These are phyloP conservation scores for Anguilla megastoma DNA, from an alignment of 2,797 vertebrate genomes.

Conservation along the genomic window DNA sequence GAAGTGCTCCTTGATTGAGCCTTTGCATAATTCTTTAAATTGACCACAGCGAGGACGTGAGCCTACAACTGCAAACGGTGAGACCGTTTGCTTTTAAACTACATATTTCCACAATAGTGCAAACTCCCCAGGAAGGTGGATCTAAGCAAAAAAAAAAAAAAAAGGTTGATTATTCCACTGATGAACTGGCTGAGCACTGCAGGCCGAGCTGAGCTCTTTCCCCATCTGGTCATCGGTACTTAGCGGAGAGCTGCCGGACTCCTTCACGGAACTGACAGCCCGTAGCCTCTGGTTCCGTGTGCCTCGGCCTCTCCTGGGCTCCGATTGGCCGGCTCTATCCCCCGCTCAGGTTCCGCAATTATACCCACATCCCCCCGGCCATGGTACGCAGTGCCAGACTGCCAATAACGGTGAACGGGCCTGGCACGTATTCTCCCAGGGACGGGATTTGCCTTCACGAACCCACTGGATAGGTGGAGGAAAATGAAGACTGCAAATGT, in stretches of 20 bases:
- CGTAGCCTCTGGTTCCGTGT: neutral
- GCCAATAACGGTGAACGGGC: neutral
- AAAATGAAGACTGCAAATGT: neutral
- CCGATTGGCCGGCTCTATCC: neutral
- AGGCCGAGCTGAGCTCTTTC: neutral
- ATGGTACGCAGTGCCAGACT: neutral
- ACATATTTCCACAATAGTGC: neutral
- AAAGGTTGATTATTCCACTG: neutral
- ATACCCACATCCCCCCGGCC: neutral
- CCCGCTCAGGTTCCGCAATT: neutral
- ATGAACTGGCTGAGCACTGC: neutral
- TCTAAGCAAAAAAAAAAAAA: neutral
- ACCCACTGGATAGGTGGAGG: neutral
- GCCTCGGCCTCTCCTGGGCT: neutral
- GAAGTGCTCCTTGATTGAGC: neutral
- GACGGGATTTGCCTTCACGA: neutral
- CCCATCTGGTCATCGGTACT: neutral
- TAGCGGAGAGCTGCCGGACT: neutral
- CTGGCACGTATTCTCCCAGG: neutral
- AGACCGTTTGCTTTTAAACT: neutral
- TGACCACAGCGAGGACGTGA: neutral
- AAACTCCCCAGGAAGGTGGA: neutral
- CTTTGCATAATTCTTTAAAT: neutral
- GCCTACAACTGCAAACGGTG: neutral
- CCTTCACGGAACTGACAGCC: neutral